These are phyloP conservation scores for Amazona guildingii DNA, from an alignment of 2,113 vertebrate genomes.

Conservation along the genomic window DNA sequence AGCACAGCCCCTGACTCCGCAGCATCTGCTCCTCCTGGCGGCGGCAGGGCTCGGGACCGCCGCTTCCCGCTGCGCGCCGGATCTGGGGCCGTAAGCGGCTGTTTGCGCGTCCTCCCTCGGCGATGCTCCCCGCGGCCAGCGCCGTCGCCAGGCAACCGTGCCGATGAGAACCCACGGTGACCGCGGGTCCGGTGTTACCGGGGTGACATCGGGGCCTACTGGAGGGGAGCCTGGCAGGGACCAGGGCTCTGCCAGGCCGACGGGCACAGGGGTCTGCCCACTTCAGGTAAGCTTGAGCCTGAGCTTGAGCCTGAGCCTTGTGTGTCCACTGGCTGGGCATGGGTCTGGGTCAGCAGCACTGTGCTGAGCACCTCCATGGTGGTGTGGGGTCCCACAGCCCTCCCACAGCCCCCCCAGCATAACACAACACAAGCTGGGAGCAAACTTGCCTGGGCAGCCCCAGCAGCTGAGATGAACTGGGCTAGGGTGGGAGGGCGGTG, in stretches of 20 bases:
- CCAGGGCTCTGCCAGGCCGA: not conserved
- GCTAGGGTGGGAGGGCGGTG: accelerated
- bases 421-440: not conserved
- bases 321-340: not conserved
- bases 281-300: not conserved
- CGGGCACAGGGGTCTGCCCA: not conserved
- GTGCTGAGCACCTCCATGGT: not conserved
- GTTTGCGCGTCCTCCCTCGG: not conserved
- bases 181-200: not conserved
- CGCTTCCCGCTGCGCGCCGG: not conserved
- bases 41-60: not conserved
- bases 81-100: not conserved
- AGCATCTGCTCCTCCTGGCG: not conserved
- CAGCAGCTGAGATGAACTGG: not conserved
- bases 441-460: not conserved
- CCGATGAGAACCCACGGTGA: not conserved
- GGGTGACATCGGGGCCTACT: not conserved
- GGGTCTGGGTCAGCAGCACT: not conserved
- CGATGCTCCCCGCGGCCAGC: not conserved
- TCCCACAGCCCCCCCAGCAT: not conserved
- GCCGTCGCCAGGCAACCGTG: not conserved
- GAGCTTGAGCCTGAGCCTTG: not conserved
- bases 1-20: not conserved
- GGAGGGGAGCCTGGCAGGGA: not conserved
- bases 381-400: not conserved